Evolutionary conservation across 1,140 invertebrate species (phyloP).

Genomic region (Brachionus rubens): DNA sequence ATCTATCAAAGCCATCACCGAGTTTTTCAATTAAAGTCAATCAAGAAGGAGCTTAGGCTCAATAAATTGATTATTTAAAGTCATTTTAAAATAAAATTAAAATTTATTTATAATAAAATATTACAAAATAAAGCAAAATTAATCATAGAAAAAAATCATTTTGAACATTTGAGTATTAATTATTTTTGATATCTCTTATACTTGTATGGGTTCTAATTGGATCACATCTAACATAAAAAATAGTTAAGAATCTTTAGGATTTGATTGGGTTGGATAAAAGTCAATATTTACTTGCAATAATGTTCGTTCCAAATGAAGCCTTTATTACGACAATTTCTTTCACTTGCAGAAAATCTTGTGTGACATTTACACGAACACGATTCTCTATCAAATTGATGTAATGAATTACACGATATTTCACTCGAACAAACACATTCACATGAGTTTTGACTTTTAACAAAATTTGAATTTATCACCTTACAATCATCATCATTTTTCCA

Average conservation of each 20-base stretch:
- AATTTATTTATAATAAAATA: too few relatives aligned
- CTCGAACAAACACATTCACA: slow-evolving; percentile 34
- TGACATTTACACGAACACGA: slow-evolving; percentile 29
- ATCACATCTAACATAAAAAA: neutral
- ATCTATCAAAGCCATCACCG: too few relatives aligned
- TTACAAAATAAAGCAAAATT: too few relatives aligned
- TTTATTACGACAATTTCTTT: neutral
- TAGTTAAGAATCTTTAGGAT: neutral
- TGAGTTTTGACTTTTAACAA: slow-evolving; percentile 10
- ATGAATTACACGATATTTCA: neutral
- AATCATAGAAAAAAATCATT: too few relatives aligned
- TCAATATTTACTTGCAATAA: neutral
- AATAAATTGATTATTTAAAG: too few relatives aligned
- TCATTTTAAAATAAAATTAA: too few relatives aligned
- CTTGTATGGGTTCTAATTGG: neutral
- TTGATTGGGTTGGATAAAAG: too few relatives aligned
- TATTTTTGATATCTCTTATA: too few relatives aligned
- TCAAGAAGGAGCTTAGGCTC: too few relatives aligned
- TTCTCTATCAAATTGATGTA: slow-evolving; percentile 24
- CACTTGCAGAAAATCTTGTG: neutral
- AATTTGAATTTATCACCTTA: neutral
- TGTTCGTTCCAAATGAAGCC: neutral
- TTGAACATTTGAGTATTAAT: too few relatives aligned
- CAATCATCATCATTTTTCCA: slow-evolving; percentile 39
- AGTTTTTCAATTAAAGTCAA: too few relatives aligned